Evolutionary conservation across 2,113 vertebrate species (phyloP), one percentile per base, ranked within the genome.

Genomic region (Cariama cristata): DNA sequence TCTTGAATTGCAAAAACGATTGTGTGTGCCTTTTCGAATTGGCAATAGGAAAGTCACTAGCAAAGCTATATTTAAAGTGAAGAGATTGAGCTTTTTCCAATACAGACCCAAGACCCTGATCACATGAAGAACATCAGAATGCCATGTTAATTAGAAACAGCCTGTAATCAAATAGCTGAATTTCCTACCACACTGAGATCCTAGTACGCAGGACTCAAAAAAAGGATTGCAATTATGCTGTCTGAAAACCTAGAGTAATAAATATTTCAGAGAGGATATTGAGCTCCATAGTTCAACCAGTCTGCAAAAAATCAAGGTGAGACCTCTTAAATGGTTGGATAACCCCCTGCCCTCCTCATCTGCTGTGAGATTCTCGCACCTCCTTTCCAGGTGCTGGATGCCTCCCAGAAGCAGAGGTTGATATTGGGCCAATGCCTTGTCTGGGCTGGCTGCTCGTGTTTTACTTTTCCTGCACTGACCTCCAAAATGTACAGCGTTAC

Each of bases 371-470:
- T 40, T 12, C 66, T 63, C 38, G 53, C 20, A 3, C 6, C 33
- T 69, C 80, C 58, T 56, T n/a, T 10, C 15, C 27, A 3, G 0
- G 6, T 0, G 44, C 64, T 49, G 56, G 56, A 0, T 30, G 12
- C 16, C 32, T 79, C n/a, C 88, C 45, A 3, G 4, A 11, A 26
- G 49, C 71, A 22, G 72, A 28, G 42, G 59, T 13, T 72, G 80
- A 3, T 24, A 50, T 3, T 53, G 62, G 82, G 20, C 30, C 66
- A 27, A 3, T 3, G 50, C 58, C 2, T 10, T 1, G 2, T 1
- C 63, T 42, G 63, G 15, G 21, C 58, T 64, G 82, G 32, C 79
- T 92, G 74, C 79, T 83, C 2, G 0, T 23, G 9, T 9, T 24
- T 12, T 42, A n/a, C 40, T 30, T 17, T 16, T 8, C 49, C 1